Evolutionary conservation across 2,888 invertebrate genomes (phyloP).

Genomic region (Sipunculus nudus): DNA sequence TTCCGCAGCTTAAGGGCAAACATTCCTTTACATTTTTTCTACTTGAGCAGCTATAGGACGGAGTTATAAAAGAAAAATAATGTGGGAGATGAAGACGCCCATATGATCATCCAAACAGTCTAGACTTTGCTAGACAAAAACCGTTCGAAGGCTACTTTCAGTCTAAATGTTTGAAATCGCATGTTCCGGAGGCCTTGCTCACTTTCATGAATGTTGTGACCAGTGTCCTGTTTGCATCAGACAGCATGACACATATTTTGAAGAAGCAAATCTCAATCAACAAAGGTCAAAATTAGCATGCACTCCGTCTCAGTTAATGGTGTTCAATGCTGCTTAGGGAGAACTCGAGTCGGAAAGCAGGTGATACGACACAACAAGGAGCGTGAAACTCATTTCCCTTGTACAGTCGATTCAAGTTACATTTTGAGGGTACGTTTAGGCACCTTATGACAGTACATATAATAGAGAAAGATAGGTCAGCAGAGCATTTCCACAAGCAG

Average conservation of each 20-base stretch:
- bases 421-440: no score
- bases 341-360: neutral
- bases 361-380: neutral
- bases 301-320: neutral
- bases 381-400: neutral
- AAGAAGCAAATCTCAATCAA: no score
- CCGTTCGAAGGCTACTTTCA: neutral
- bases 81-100: neutral
- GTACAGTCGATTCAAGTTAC: no score
- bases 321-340: neutral
- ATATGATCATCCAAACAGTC: neutral
- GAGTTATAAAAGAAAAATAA: neutral
- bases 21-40: no score
- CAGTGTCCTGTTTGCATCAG: no score
- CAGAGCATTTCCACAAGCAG: neutral
- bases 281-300: neutral
- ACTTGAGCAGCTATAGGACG: neutral
- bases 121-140: neutral
- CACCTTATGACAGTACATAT: no score
- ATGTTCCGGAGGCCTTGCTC: neutral
- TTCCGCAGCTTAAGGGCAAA: no score
- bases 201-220: no score
- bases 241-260: no score
- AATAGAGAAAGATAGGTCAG: neutral
- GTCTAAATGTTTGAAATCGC: neutral